These are phyloP conservation scores for Sebastes vulpes DNA, from an alignment of 2,797 vertebrate species.

Conservation along the genomic window DNA sequence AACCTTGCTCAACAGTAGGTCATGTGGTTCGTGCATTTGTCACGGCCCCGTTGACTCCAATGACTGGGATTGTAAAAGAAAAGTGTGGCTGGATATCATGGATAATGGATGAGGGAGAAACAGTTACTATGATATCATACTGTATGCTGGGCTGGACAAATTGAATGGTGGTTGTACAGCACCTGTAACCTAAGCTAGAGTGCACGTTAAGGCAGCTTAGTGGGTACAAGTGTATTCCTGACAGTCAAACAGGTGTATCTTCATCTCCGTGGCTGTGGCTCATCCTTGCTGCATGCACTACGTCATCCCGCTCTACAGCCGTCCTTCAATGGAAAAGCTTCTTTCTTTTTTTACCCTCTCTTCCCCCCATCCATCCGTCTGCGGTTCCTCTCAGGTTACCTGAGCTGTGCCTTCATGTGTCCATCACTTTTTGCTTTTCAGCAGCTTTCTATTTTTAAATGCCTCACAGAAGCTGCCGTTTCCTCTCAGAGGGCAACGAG, in stretches of 20 bases:
- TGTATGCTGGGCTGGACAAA: not conserved
- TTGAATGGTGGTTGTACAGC: not conserved
- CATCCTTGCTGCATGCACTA: not conserved
- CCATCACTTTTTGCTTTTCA: slow-evolving; percentile 46
- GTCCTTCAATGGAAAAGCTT: not conserved
- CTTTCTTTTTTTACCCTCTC: not conserved
- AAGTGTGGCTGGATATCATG: not conserved
- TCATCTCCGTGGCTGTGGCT: not conserved
- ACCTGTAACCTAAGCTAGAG: not conserved
- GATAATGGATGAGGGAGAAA: not conserved
- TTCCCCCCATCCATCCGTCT: not conserved
- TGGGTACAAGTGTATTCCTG: not conserved
- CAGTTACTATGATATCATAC: not conserved
- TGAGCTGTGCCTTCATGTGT: slow-evolving; percentile 44
- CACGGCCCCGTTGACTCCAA: not conserved
- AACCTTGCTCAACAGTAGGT: not conserved
- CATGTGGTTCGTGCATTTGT: not conserved
- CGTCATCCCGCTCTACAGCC: not conserved
- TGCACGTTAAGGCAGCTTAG: not conserved
- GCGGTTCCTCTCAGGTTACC: slow-evolving; percentile 60
- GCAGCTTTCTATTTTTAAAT: slow-evolving; percentile 70
- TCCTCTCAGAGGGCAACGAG: slow-evolving; percentile 20
- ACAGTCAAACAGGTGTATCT: not conserved
- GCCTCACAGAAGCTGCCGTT: slow-evolving; percentile 45
- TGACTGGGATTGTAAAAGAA: not conserved